These are phyloP conservation scores for Contarinia nasturtii DNA, from an alignment of 1,140 invertebrate species.

Conservation along the genomic window DNA sequence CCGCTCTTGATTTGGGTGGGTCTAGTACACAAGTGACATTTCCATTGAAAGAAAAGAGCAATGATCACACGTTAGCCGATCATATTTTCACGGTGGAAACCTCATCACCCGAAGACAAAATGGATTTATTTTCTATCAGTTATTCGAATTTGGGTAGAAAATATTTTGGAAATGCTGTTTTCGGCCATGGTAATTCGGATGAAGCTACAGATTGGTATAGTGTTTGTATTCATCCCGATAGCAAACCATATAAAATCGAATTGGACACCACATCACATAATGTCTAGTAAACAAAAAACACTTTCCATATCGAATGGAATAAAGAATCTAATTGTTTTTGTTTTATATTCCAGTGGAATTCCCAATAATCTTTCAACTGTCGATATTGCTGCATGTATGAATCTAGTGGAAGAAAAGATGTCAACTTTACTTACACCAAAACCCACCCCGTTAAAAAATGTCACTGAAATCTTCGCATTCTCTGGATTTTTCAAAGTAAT, in stretches of 20 bases:
- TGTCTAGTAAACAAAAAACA: constrained; percentile 32
- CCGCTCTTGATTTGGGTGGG: constrained; percentile 82
- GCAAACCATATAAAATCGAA: constrained; percentile 39
- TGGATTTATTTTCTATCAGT: constrained; percentile 65
- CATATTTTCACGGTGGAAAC: constrained; percentile 42
- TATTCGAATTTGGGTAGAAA: constrained; percentile 80
- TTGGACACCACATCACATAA: constrained; percentile 39
- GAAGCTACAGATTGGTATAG: constrained; percentile 30
- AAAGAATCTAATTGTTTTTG: too few relatives aligned
- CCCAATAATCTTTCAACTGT: constrained; percentile 25
- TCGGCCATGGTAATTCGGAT: constrained; percentile 31
- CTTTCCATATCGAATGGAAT: too few relatives aligned
- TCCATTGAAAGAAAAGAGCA: constrained; percentile 24
- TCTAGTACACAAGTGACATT: constrained; percentile 72
- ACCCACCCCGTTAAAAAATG: constrained; percentile 37
- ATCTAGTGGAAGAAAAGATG: constrained; percentile 39
- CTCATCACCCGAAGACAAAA: constrained; percentile 44
- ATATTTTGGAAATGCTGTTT: constrained; percentile 63
- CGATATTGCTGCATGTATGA: constrained; percentile 36
- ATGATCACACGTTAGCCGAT: constrained; percentile 20
- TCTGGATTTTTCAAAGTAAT: constrained; percentile 89
- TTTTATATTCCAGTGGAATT: constrained; percentile 2
- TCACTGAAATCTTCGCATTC: constrained; percentile 59
- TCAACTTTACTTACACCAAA: constrained; percentile 32
- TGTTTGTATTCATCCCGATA: constrained; percentile 62